Conservation (phyloP, 2,888 invertebrate genomes). For the Agapostemon virescens region DNA sequence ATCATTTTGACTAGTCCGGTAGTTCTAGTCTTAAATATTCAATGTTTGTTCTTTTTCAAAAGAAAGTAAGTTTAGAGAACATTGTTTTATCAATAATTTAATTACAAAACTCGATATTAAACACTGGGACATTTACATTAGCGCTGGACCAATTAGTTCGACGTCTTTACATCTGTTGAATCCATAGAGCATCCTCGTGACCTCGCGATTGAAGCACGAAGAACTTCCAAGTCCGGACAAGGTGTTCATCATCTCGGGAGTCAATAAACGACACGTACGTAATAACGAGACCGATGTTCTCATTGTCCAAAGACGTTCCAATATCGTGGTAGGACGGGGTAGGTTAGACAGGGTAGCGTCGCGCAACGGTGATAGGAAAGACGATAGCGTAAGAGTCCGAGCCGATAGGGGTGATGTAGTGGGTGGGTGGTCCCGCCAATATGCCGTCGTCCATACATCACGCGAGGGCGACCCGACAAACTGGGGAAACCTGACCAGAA, state of each 20-base stretch:
- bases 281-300: conserved; percentile 36
- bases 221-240: neutral
- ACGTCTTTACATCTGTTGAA: neutral
- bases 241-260: conserved; percentile 21
- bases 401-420: conserved; percentile 75
- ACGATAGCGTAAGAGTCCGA: conserved; percentile 67
- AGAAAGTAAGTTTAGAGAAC: too few relatives aligned
- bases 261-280: conserved; percentile 34
- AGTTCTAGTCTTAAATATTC: too few relatives aligned
- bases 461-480: conserved; percentile 77
- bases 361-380: conserved; percentile 62
- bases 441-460: conserved; percentile 80
- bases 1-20: too few relatives aligned
- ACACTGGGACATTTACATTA: too few relatives aligned
- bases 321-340: conserved; percentile 13
- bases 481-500: conserved; percentile 81
- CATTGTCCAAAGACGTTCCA: conserved; percentile 17
- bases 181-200: neutral
- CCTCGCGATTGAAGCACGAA: neutral
- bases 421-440: conserved; percentile 75
- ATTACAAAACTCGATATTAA: too few relatives aligned
- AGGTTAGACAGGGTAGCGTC: conserved; percentile 33
- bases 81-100: too few relatives aligned
- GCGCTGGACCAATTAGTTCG: too few relatives aligned
- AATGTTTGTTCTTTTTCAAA: too few relatives aligned